Percentiles rank a stretch among this genome's conserved stretches.
Evolutionary conservation across 2,113 vertebrate genomes (phyloP).

Genomic region (Terrapene triunguis): DNA sequence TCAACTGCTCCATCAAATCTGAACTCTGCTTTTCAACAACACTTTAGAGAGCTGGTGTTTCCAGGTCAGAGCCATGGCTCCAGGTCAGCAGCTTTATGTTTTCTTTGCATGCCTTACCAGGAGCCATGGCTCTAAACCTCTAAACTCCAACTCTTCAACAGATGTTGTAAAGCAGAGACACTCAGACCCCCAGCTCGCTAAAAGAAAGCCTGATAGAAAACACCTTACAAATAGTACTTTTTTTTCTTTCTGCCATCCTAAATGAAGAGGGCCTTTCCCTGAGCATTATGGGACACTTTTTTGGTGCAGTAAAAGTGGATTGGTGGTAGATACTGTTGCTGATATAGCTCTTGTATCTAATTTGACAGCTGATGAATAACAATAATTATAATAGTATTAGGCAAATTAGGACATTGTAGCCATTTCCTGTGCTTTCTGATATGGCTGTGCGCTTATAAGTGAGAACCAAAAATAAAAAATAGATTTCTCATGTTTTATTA

Average conservation of each 20-base stretch:
- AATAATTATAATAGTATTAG: background rate
- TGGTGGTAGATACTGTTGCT: background rate
- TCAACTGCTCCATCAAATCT: background rate
- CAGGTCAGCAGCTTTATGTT: background rate
- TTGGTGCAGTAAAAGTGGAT: background rate
- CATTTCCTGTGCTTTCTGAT: background rate
- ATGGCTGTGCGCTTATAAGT: background rate
- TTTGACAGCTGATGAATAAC: conserved; percentile 1
- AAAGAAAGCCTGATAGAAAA: background rate
- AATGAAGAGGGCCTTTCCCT: background rate
- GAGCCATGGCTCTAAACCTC: no score
- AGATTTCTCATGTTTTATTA: conserved; percentile 16
- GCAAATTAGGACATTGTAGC: background rate
- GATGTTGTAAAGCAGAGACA: background rate
- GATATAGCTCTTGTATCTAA: background rate
- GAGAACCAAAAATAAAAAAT: conserved; percentile 5
- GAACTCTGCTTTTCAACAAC: background rate
- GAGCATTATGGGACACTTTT: background rate
- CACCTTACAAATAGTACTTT: background rate
- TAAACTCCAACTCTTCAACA: background rate
- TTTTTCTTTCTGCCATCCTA: background rate
- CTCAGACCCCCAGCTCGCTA: no score
- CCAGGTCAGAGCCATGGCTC: background rate
- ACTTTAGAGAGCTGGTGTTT: background rate
- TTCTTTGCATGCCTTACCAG: no score